Evolutionary conservation across 2,888 invertebrate genomes (phyloP), one percentile per base, ranked within the genome.

Genomic region (Hemicrepidius hirtus): DNA sequence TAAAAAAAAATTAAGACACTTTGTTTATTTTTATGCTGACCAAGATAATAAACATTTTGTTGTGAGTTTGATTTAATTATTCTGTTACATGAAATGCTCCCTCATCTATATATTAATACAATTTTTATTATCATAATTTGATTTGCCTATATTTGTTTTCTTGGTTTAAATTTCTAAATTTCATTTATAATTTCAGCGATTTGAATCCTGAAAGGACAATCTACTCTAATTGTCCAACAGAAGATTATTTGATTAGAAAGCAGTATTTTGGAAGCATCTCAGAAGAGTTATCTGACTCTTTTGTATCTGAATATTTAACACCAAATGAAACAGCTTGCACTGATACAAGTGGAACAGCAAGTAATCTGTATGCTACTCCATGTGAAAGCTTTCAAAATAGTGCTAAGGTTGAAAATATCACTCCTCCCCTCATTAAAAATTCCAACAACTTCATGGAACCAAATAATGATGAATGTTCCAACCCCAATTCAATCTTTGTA

Each of bases 261-360:
- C 28, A 53, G 0, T 53, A 13, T 28, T 53, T 53, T 53, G 53
- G 21, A 7, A 28, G 10, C 2, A 3, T 5, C 0, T 6, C 6
- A 3, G 28, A 24, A 0, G 32, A 32, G 3, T 12, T 53, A 12
- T 10, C 9, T 2, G 53, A n/a, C 4, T 53, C 53, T 12, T 53
- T 53, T 53, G 13, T 13, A n/a, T 53, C 53, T 28, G 53, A 53
- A 13, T 53, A 53, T 32, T 53, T 28, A 24, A 53, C 53, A 5
- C 32, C 53, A 32, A 53, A 53, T 53, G 53, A 53, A 13, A 53
- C 53, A 7, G 0, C 7, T 13, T 13, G 7, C 13, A 24, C 28
- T 28, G 53, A 53, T 21, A 53, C 21, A 21, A 20, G 10, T 20
- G 18, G 4, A 4, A 10, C 7, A 16, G 1, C 28, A 18, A 16